phyloP scores from a whole-genome alignment of 1,140 invertebrate species.

The Drosophila novamexicana region DNA sequence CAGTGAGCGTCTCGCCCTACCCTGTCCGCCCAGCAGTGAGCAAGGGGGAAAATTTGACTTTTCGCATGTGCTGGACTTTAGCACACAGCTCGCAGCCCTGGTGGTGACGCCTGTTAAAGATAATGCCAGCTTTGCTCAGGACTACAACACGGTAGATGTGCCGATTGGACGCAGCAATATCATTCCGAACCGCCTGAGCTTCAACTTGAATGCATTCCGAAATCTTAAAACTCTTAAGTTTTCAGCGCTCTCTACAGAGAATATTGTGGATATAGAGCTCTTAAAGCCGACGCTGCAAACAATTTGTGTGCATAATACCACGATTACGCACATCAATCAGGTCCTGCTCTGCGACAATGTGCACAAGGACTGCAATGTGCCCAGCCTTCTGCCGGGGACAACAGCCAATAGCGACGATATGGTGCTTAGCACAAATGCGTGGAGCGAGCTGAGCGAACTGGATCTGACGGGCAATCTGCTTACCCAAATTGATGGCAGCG shows the following conservation, averaged over 20 bases:
- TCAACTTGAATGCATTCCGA: conserved; percentile 93
- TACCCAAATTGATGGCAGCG: conserved; percentile 90
- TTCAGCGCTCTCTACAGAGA: conserved; percentile 87
- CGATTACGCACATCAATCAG: conserved; percentile 88
- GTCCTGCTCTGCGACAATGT: conserved; percentile 92
- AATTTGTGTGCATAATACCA: conserved; percentile 87
- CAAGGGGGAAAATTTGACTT: conserved; percentile 90
- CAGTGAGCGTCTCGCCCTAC: conserved; percentile 93
- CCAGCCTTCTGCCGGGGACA: conserved; percentile 54
- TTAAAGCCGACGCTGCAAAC: conserved; percentile 88
- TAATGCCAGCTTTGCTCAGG: conserved; percentile 61
- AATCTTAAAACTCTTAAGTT: conserved; percentile 88
- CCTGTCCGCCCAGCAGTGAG: conserved; percentile 87
- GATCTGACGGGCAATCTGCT: conserved; percentile 94
- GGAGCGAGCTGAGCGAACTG: conserved; percentile 88
- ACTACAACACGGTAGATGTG: conserved; percentile 80
- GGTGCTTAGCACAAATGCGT: conserved; percentile 80
- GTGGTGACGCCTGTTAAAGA: conserved; percentile 86
- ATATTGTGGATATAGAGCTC: conserved; percentile 87
- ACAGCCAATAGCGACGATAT: conserved; percentile 24
- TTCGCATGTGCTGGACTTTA: conserved; percentile 95
- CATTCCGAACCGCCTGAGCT: conserved; percentile 90
- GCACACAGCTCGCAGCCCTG: conserved; percentile 89
- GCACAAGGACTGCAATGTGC: conserved; percentile 85
- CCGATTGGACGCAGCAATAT: conserved; percentile 92